phyloP scores from a whole-genome alignment of 2,113 vertebrate genomes.

The Athene cunicularia region DNA sequence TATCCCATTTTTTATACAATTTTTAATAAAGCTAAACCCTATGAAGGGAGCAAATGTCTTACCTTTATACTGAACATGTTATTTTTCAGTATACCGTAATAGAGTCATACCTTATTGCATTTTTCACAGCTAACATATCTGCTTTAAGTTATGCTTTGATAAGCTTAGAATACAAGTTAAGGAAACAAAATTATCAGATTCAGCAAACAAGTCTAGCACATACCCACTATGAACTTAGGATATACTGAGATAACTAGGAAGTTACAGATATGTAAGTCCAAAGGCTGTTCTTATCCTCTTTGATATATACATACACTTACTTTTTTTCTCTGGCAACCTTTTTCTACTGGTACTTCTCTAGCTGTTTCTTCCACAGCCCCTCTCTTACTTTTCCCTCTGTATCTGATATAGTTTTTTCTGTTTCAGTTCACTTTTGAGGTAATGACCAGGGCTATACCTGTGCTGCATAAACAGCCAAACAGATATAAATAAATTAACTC shows the following conservation, averaged over 20 bases:
- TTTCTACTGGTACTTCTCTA: neutral
- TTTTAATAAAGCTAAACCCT: neutral
- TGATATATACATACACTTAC: neutral
- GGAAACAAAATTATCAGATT: neutral
- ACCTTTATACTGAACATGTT: neutral
- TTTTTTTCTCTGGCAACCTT: neutral
- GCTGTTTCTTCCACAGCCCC: neutral
- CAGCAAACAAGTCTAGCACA: neutral
- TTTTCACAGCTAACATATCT: neutral
- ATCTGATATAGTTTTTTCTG: neutral
- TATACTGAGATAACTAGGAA: neutral
- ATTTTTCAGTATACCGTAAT: neutral
- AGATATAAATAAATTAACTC: neutral
- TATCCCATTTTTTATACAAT: neutral
- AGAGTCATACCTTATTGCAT: neutral
- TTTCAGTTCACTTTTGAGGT: neutral
- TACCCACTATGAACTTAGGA: neutral
- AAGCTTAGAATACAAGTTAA: neutral
- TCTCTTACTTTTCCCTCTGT: neutral
- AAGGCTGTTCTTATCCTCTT: neutral
- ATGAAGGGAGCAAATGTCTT: neutral
- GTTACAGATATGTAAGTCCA: neutral
- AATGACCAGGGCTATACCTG: neutral
- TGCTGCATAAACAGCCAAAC: neutral
- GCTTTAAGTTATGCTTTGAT: neutral